Percentiles rank a stretch among this genome's conserved stretches.
Conservation (phyloP, 2,888 invertebrate genomes). For the Mimumesa dahlbomi region DNA sequence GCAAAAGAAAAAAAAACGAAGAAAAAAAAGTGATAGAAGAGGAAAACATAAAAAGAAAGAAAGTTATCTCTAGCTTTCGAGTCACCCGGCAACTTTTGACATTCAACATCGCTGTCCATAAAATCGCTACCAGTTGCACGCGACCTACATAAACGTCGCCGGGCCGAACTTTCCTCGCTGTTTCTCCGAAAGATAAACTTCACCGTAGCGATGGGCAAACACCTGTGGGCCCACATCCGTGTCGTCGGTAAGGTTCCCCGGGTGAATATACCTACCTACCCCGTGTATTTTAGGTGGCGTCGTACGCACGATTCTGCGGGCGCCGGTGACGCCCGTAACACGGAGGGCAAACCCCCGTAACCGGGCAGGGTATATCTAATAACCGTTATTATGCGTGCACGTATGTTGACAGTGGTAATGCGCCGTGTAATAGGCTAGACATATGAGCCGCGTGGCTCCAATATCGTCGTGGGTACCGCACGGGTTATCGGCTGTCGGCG, state of each 20-base stretch:
- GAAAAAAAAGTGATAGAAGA: too few species aligned
- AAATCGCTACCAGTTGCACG: constrained; percentile 25
- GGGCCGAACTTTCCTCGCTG: constrained; percentile 16
- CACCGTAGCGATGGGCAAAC: constrained; percentile 17
- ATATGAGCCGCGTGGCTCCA: constrained; percentile 51
- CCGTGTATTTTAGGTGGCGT: constrained; percentile 7
- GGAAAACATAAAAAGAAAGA: too few species aligned
- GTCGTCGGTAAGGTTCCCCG: neutral
- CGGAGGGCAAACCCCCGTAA: constrained; percentile 59
- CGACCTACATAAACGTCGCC: constrained; percentile 22
- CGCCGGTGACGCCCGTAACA: constrained; percentile 50
- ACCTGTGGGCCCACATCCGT: constrained; percentile 7
- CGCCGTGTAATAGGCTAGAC: constrained; percentile 68
- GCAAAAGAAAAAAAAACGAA: too few species aligned
- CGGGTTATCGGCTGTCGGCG: constrained; percentile 50
- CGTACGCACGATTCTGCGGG: constrained; percentile 35
- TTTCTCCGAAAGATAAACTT: constrained; percentile 15
- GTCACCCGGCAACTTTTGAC: neutral
- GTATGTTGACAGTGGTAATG: constrained; percentile 76
- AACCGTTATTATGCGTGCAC: constrained; percentile 74
- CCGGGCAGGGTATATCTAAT: constrained; percentile 68
- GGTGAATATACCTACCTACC: too few species aligned
- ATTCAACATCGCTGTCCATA: neutral
- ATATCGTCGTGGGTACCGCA: constrained; percentile 36
- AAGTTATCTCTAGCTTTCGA: too few species aligned